A percentile compares a stretch with the other conserved stretches of the same genome.
Evolutionary conservation across 1,140 invertebrate species (phyloP).

Genomic region (Rhagoletis zephyria): DNA sequence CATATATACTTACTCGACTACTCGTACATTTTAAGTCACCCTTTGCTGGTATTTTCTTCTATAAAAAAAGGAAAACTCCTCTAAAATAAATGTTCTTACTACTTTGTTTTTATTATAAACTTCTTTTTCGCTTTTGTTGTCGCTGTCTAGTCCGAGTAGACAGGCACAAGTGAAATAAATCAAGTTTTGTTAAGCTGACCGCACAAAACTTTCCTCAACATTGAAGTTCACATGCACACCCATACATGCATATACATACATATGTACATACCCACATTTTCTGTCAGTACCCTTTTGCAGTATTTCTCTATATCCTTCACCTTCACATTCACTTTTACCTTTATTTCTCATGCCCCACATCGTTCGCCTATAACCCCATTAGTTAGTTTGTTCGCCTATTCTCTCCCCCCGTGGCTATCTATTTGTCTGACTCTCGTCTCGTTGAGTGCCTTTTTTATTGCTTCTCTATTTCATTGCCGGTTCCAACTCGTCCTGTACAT

Average conservation of each 20-base stretch:
- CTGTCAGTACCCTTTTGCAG: background rate
- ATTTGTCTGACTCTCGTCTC: background rate
- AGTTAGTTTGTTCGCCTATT: too few species aligned
- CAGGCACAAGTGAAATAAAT: slow-evolving; percentile 49
- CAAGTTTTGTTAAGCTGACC: slow-evolving; percentile 50
- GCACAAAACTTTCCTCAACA: slow-evolving; percentile 15
- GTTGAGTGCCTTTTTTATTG: background rate
- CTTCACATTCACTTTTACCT: too few species aligned
- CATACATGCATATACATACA: background rate
- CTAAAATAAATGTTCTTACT: background rate
- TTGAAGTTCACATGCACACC: background rate
- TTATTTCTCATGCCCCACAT: too few species aligned
- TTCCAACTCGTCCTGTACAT: background rate
- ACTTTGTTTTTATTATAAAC: background rate
- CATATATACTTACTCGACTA: background rate
- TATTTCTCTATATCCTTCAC: background rate
- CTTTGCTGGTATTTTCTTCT: background rate
- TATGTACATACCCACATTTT: background rate
- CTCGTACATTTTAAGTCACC: background rate
- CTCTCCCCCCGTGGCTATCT: background rate
- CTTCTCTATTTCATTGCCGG: background rate
- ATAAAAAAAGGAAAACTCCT: background rate
- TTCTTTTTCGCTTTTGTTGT: background rate
- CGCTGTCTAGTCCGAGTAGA: slow-evolving; percentile 21
- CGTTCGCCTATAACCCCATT: too few species aligned